Evolutionary conservation across 2,888 invertebrate species (phyloP).

Genomic region (Erebia palarica): DNA sequence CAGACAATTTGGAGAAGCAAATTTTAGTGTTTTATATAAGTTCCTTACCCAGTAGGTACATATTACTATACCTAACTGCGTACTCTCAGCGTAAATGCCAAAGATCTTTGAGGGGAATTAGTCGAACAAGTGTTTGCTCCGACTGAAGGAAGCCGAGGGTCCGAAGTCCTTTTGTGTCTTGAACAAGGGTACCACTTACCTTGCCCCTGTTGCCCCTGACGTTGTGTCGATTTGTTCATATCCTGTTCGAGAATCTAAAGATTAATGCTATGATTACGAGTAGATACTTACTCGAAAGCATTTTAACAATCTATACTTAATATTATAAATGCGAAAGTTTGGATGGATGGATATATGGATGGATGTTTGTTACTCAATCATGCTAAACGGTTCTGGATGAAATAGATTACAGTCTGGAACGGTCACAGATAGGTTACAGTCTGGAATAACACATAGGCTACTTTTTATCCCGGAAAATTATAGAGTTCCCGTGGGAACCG

Average conservation of each 20-base stretch:
- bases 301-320: background rate
- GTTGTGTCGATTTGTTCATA: constrained; percentile 10
- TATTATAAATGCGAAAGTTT: no score
- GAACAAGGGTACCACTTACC: constrained; percentile 41
- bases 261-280: no score
- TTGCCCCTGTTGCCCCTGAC: background rate
- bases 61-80: background rate
- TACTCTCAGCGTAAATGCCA: background rate
- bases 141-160: constrained; percentile 65
- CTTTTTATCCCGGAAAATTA: no score
- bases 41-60: background rate
- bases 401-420: no score
- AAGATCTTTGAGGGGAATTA: constrained; percentile 14
- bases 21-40: constrained; percentile 16
- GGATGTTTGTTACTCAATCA: no score
- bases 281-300: background rate
- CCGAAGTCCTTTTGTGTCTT: constrained; percentile 57
- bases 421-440: no score
- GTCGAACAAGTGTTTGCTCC: constrained; percentile 61
- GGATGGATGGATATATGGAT: no score
- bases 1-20: constrained; percentile 25
- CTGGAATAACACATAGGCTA: no score
- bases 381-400: no score
- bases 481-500: no score
- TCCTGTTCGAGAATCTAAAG: constrained; percentile 3